These are phyloP conservation scores for Ooceraea biroi DNA, from an alignment of 1,140 invertebrate genomes.

Conservation along the genomic window DNA sequence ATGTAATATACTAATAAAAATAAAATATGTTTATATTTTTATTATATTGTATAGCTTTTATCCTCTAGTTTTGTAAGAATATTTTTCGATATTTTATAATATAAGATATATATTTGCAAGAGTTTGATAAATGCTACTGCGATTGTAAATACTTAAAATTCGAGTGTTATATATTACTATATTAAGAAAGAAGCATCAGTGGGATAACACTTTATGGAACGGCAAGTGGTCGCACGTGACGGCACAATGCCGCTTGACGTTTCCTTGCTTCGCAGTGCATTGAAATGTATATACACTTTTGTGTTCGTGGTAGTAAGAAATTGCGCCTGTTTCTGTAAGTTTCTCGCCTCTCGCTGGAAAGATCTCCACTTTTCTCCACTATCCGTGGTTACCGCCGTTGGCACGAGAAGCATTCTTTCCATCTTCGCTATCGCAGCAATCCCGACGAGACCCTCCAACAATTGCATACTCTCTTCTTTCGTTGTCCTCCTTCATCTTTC, in stretches of 20 bases:
- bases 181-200: constrained; percentile 48
- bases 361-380: background rate
- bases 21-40: constrained; percentile 79
- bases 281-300: constrained; percentile 40
- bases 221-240: constrained; percentile 84
- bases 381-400: background rate
- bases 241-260: constrained; percentile 82
- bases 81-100: no score
- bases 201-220: constrained; percentile 57
- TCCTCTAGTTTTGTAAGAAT: constrained; percentile 9
- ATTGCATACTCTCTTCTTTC: background rate
- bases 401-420: constrained; percentile 64
- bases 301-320: no score
- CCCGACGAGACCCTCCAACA: constrained; percentile 70
- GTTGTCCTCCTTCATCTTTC: constrained; percentile 13
- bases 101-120: background rate
- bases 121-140: background rate
- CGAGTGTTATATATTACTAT: background rate
- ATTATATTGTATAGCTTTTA: constrained; percentile 56
- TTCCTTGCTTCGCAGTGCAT: constrained; percentile 67
- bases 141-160: constrained; percentile 15
- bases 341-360: background rate
- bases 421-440: constrained; percentile 80
- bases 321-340: constrained; percentile 37
- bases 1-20: constrained; percentile 74